phyloP scores from a whole-genome alignment of 2,797 vertebrate species.

The Artibeus jamaicensis region DNA sequence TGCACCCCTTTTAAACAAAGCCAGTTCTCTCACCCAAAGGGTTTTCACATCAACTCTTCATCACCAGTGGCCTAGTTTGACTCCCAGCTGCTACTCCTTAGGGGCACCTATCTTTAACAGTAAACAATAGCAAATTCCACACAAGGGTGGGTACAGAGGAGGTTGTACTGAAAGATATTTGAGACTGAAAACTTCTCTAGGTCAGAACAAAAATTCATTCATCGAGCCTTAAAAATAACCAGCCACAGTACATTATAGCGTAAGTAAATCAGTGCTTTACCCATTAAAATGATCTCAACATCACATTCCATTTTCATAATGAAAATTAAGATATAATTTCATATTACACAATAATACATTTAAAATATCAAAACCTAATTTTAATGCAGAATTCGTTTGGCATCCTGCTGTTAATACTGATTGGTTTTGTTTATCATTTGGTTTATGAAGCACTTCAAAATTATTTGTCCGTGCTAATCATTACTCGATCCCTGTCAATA shows the following conservation, averaged over 20 bases:
- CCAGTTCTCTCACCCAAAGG: background rate
- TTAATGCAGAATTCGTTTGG: background rate
- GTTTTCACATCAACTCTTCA: background rate
- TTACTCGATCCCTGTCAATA: background rate
- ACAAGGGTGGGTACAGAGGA: background rate
- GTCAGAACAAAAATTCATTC: background rate
- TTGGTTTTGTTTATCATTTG: background rate
- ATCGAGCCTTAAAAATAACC: slow-evolving; percentile 15
- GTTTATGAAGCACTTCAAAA: background rate
- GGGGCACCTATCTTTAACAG: background rate
- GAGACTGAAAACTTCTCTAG: background rate
- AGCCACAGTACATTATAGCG: background rate
- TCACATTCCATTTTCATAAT: background rate
- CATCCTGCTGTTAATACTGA: background rate
- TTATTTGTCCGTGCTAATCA: background rate
- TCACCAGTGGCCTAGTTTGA: background rate
- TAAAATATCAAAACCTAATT: slow-evolving; percentile 39
- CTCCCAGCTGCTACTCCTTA: background rate
- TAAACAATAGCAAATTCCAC: slow-evolving; percentile 24
- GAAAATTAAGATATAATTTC: background rate
- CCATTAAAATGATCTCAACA: background rate
- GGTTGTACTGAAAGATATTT: background rate
- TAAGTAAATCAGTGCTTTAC: background rate
- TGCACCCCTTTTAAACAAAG: background rate
- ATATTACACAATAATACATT: background rate